These are phyloP conservation scores for Dysidea cf. avara DNA, from an alignment of 37 sponge, comb jelly and placozoan species.

Conservation along the genomic window DNA sequence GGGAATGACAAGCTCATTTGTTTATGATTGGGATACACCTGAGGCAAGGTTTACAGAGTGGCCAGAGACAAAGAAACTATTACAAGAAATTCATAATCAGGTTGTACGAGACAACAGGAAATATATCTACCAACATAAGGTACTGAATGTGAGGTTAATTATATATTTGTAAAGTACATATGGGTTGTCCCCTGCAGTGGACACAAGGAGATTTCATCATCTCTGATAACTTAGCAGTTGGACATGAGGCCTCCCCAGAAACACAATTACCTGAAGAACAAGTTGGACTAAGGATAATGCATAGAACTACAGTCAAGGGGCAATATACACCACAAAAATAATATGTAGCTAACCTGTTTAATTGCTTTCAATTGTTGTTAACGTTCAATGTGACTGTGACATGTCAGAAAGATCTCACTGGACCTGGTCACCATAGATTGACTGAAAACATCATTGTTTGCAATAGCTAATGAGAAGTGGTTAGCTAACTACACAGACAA, in stretches of 20 bases:
- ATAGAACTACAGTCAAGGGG: constrained; percentile 39
- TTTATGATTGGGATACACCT: constrained; percentile 17
- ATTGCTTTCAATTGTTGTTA: too few species aligned
- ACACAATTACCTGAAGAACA: constrained; percentile 17
- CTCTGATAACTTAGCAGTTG: constrained; percentile 35
- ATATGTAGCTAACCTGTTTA: too few species aligned
- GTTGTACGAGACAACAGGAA: not conserved
- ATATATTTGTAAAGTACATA: not conserved
- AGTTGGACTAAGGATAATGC: constrained; percentile 34
- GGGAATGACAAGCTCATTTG: constrained; percentile 13
- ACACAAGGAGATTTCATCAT: constrained; percentile 38
- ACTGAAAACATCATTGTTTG: too few species aligned
- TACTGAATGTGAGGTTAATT: not conserved
- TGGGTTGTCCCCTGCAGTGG: constrained; percentile 20
- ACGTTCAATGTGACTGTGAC: too few species aligned
- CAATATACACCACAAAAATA: constrained; percentile 16
- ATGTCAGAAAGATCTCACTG: too few species aligned
- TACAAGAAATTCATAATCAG: constrained; percentile 8
- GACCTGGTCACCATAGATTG: too few species aligned
- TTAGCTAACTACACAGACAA: too few species aligned
- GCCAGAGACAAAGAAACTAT: not conserved
- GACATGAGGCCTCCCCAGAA: constrained; percentile 32
- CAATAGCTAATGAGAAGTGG: too few species aligned
- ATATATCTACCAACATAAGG: constrained; percentile 5
- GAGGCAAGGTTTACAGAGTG: not conserved